Evolutionary conservation across 2,888 invertebrate genomes (phyloP), one percentile per base, ranked within the genome.

Genomic region (Phaedon cochleariae): DNA sequence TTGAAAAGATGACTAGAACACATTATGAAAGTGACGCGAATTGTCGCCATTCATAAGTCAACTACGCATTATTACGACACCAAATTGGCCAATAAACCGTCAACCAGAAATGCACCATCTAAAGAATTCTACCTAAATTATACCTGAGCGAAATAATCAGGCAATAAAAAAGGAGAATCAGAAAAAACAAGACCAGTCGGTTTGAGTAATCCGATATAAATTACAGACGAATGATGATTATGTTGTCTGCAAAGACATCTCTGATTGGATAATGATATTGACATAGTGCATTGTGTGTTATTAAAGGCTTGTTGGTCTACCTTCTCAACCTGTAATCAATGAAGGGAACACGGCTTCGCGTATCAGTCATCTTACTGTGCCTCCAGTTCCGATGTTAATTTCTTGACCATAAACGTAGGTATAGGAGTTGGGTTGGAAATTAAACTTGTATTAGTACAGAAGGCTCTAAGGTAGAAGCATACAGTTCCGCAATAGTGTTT

Each of bases 221-320:
- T 83, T 83, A 82, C 80, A 78, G 79, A 68, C 73, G 76, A 73
- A 72, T 76, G 76, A 77, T 81, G 81, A 83, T 83, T 83, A 83
- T 81, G 78, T 79, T 82, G 82, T 82, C 83, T 78, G 75, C 81
- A 81, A 76, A 80, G 82, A 83, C 82, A 83, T 83, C 80, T 81
- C 80, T 82, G 83, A 83, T 83, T 83, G 83, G 83, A 83, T 83
- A 83, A 83, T 83, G 80, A 83, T 83, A 83, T 83, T 83, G 83
- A 83, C 83, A 83, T 82, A 82, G 79, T 77, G 79, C 77, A 80
- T 77, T 76, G 79, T 80, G 76, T 82, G 75, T 82, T 82, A 82
- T 83, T 82, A 82, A 77, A 78, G 77, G 74, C 78, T 78, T 76
- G 78, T 79, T 79, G 76, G 75, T 68, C 64, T 71, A 68, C 70